phyloP scores from a whole-genome alignment of 1,140 invertebrate species.

The Brachionus sp. region DNA sequence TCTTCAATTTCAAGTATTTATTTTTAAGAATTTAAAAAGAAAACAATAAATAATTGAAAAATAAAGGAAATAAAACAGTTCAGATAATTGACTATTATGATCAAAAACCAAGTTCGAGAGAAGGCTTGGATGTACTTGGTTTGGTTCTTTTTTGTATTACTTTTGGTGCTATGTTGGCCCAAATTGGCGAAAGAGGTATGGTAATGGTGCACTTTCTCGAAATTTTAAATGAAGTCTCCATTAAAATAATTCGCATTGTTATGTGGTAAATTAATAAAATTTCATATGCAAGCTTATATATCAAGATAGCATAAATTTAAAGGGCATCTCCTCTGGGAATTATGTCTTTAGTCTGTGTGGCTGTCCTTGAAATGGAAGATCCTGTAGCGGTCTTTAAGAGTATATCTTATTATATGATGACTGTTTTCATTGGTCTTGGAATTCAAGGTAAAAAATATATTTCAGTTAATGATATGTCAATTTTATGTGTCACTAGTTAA shows the following conservation, averaged over 20 bases:
- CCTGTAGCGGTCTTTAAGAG: constrained; percentile 74
- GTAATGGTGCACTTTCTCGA: constrained; percentile 49
- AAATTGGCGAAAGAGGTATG: constrained; percentile 49
- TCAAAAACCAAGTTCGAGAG: neutral
- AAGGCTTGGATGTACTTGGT: constrained; percentile 50
- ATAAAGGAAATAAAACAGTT: constrained; percentile 2
- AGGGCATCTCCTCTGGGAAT: constrained; percentile 77
- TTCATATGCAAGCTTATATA: neutral
- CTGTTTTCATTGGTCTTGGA: constrained; percentile 74
- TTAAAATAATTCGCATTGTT: constrained; percentile 49
- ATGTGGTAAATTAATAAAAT: constrained; percentile 47
- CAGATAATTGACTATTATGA: constrained; percentile 11
- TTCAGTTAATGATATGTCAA: neutral
- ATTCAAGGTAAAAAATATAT: constrained; percentile 71
- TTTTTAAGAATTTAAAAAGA: neutral
- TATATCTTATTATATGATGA: constrained; percentile 67
- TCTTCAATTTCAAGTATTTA: neutral
- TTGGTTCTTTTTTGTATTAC: constrained; percentile 50
- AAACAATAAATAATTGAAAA: neutral
- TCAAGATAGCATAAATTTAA: constrained; percentile 61
- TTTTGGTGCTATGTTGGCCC: constrained; percentile 49
- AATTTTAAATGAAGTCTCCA: constrained; percentile 48
- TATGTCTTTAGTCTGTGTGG: constrained; percentile 76
- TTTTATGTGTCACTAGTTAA: too few relatives aligned
- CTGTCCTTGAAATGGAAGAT: constrained; percentile 77